phyloP scores from a whole-genome alignment of 1,140 invertebrate genomes.

The Caenorhabditis elegans region DNA sequence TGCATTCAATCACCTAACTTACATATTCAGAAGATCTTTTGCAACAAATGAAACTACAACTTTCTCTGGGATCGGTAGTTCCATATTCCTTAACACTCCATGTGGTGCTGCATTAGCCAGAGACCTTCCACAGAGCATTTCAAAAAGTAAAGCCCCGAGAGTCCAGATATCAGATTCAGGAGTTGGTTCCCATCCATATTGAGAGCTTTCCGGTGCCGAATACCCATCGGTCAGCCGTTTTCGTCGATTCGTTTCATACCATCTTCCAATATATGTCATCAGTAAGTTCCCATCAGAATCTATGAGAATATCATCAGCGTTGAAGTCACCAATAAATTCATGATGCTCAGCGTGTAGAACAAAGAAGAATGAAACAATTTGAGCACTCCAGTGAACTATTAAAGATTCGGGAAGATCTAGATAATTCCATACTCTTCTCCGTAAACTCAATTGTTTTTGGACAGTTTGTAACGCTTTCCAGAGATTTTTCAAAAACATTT shows the following conservation, averaged over 20 bases:
- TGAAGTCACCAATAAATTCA: constrained; percentile 9
- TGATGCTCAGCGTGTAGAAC: constrained; percentile 38
- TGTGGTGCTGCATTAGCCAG: not conserved
- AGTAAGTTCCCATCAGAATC: constrained; percentile 38
- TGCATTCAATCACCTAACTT: no score
- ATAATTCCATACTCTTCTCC: not conserved
- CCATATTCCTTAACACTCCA: not conserved
- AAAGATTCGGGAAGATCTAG: constrained; percentile 34
- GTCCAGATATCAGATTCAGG: constrained; percentile 6
- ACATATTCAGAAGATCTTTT: not conserved
- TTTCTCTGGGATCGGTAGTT: not conserved
- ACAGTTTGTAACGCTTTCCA: not conserved
- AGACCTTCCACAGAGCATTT: not conserved
- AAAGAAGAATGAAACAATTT: constrained; percentile 39
- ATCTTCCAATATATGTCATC: constrained; percentile 34
- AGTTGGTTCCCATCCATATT: not conserved
- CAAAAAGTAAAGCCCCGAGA: not conserved
- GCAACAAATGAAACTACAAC: not conserved
- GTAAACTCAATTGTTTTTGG: not conserved
- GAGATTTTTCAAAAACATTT: not conserved
- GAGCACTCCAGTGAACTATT: constrained; percentile 40
- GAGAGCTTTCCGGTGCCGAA: not conserved
- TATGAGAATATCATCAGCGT: constrained; percentile 33
- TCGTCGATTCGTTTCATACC: constrained; percentile 21
- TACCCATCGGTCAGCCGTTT: not conserved